Base-by-base conservation (phyloP, 1,140 invertebrate genomes). In the Ectropis grisescens region DNA sequence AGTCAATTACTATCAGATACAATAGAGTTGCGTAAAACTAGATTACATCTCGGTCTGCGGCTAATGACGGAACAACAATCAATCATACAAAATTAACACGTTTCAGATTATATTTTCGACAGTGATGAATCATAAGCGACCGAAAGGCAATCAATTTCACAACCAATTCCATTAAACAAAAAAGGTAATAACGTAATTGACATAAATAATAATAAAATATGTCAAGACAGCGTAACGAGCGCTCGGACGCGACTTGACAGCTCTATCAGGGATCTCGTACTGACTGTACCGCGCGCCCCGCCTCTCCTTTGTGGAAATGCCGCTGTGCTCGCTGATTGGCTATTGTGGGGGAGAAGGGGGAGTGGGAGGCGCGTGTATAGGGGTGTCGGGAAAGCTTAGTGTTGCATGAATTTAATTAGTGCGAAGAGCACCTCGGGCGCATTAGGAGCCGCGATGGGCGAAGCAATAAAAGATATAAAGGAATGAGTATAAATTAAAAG, bases 401-500 rank as follows among this genome's bases (percentile, higher is more conserved):
- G 70, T 78, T 74, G 76, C 72, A 81, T 78, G 72, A 81, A 81
- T 81, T 81, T 81, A 81, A 81, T 81, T 81, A 81, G 76, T 69
- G 62, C 39, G 67, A 74, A 64, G 56, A 75, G 69, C 74, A 76
- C 76, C 76, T 81, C 71, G 56, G 64, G 64, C 72, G 72, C 74
- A 81, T 81, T 81, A 81, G 76, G 72, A 81, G 72, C 58, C 65
- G 69, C 72, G 67, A 75, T 74, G 76, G 76, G 72, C 61, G 68
- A 72, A 72, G 72, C 76, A 81, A 81, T 81, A 81, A 81, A 81
- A 81, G 72, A 79, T 81, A 81, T 81, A 81, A 81, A 81, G 76
- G 76, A 81, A 81, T 81, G 71, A 81, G 74, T 79, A 81, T 81
- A 81, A 81, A 81, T 81, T 78, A 82, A 82, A 79, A 82, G 72